Evolutionary conservation across 2,113 vertebrate species (phyloP).

Genomic region (Chionis minor): DNA sequence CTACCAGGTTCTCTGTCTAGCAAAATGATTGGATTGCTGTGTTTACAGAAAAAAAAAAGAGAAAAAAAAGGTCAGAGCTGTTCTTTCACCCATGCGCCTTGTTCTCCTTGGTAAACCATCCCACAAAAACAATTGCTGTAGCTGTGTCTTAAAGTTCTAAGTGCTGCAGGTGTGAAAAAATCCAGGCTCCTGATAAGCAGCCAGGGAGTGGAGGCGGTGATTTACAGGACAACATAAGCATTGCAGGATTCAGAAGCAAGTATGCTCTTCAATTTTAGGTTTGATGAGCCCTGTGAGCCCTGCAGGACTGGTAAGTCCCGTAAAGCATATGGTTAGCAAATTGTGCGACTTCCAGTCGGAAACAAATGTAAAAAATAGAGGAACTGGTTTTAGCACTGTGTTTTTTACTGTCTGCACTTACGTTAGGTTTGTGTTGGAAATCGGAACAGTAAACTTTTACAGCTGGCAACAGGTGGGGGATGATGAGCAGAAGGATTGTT

Average conservation of each 20-base stretch:
- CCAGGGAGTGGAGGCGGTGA: neutral
- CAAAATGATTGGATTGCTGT: neutral
- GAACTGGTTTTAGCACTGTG: neutral
- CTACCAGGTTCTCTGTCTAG: neutral
- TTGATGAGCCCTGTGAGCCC: conserved; percentile 28
- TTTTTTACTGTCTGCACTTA: neutral
- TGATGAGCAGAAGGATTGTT: neutral
- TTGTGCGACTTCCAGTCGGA: neutral
- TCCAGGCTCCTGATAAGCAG: neutral
- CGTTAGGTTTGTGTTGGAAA: neutral
- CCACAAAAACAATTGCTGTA: neutral
- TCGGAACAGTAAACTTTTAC: neutral
- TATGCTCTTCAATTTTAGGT: neutral
- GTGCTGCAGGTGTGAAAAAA: conserved; percentile 13
- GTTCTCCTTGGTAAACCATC: neutral
- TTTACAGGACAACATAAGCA: neutral
- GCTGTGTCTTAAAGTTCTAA: neutral
- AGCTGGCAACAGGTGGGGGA: conserved; percentile 11
- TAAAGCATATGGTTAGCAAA: conserved; percentile 34
- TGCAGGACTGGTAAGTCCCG: neutral
- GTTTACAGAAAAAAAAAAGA: neutral
- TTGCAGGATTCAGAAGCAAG: conserved; percentile 13
- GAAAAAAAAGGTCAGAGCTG: neutral
- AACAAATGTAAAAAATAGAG: conserved; percentile 17
- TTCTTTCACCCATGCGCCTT: neutral